Conservation (phyloP, 2,888 invertebrate species). For the Erannis defoliaria region DNA sequence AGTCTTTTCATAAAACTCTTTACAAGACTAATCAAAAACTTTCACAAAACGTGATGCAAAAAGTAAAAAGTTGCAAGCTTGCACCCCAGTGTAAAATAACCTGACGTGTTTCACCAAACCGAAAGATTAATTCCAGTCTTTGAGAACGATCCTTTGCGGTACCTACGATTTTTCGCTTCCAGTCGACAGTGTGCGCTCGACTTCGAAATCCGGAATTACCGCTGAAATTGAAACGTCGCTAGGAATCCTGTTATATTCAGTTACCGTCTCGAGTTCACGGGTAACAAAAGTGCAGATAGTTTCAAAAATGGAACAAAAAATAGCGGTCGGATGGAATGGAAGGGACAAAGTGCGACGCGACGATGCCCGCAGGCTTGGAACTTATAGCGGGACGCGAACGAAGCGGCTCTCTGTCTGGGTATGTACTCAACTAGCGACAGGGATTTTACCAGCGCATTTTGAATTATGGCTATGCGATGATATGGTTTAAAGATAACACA, state of each 20-base stretch:
- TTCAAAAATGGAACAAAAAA: conserved; percentile 45
- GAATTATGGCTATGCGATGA: not conserved
- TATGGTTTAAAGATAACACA: too few species aligned
- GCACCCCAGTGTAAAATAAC: conserved; percentile 17
- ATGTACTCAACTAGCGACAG: not conserved
- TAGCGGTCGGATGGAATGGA: conserved; percentile 29
- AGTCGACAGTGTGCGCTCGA: conserved; percentile 24
- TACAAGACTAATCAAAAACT: not conserved
- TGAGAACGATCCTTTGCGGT: conserved; percentile 35
- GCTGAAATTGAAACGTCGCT: conserved; percentile 44
- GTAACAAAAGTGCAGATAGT: conserved; percentile 44
- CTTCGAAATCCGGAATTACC: conserved; percentile 39
- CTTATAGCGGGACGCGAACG: conserved; percentile 20
- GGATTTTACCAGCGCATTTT: not conserved
- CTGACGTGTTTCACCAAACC: conserved; percentile 15
- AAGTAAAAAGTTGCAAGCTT: conserved; percentile 4
- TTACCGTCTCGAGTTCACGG: conserved; percentile 45
- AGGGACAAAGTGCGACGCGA: conserved; percentile 43
- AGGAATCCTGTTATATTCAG: conserved; percentile 44
- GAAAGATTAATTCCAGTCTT: conserved; percentile 36
- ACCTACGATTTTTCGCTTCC: conserved; percentile 31
- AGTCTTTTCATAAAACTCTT: not conserved
- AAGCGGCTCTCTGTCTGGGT: conserved; percentile 10
- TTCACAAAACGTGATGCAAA: not conserved
- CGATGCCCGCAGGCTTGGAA: conserved; percentile 41